Evolutionary conservation across 2,888 invertebrate genomes (phyloP).

Genomic region (Iphiclides podalirius): DNA sequence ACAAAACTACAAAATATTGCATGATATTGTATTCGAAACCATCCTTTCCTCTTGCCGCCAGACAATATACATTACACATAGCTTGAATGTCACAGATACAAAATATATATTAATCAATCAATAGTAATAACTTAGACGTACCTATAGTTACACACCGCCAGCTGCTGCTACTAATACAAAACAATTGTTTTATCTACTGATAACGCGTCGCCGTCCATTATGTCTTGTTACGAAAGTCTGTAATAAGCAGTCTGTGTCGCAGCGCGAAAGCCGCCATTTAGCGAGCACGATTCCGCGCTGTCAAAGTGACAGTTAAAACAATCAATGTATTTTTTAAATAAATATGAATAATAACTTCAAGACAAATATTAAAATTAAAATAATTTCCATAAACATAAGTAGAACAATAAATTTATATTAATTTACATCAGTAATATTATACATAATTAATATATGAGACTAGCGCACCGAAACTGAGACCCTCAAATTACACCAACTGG

Average conservation of each 20-base stretch:
- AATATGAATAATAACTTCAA: too few relatives aligned
- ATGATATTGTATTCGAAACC: constrained; percentile 74
- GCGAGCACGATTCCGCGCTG: not conserved
- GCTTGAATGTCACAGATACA: constrained; percentile 69
- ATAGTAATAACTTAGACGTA: constrained; percentile 53
- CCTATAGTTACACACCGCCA: constrained; percentile 45
- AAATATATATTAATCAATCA: constrained; percentile 64
- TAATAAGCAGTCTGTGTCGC: too few relatives aligned
- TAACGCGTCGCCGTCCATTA: constrained; percentile 40
- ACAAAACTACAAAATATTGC: constrained; percentile 41
- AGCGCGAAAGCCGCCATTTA: too few relatives aligned
- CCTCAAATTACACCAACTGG: too few relatives aligned
- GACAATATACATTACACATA: constrained; percentile 61
- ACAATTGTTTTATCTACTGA: constrained; percentile 42
- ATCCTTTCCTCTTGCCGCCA: constrained; percentile 60
- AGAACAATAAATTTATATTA: too few relatives aligned
- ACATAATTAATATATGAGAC: too few relatives aligned
- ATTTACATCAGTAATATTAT: too few relatives aligned
- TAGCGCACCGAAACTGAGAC: too few relatives aligned
- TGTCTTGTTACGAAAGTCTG: not conserved
- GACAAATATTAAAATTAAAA: too few relatives aligned
- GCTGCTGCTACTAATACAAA: constrained; percentile 33
- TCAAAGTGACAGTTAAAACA: constrained; percentile 1
- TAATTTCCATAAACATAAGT: too few relatives aligned
- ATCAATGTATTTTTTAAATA: too few relatives aligned